Base-by-base conservation (phyloP, 2,888 invertebrate genomes). In the Cataglyphis altisquamis region DNA sequence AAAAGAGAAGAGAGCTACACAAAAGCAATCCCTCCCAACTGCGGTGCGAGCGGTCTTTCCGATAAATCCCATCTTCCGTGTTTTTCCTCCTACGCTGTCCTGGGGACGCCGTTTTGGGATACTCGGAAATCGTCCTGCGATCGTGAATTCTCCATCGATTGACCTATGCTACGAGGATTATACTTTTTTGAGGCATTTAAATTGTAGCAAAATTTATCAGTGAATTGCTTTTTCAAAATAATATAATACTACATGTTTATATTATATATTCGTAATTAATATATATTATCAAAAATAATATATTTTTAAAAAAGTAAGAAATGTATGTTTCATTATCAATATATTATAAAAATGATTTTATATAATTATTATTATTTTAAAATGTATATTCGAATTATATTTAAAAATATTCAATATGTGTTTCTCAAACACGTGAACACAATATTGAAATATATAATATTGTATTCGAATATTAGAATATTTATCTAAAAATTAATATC, bases 11-110 rank as follows among this genome's bases (percentile, higher is more conserved):
- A 84, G 78, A 90, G 87, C n/a, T n/a, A 88, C 88, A 92, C 92
- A 92, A 92, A 92, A 88, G 88, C 90, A 90, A 90, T 91, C 90
- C 90, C 87, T 84, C 87, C 88, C 73, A 82, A 66, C 62, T 36
- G 67, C 52, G 72, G 48, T 18, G 45, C 45, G 21, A 48, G 55
- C 45, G 57, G 57, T 63, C 55, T 32, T 39, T 32, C 57, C 87
- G 83, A 86, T 77, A 86, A 88, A 89, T 89, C 90, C 91, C 91
- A 89, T 80, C 60, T 70, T 90, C 91, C 90, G 87, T 88, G 89
- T 85, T 89, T 89, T 88, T 87, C 88, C 88, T 74, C 75, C 83
- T 82, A 85, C 63, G 74, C 63, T 57, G 32, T 60, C 45, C 78
- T 36, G n/a, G 78, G 45, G 60, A 78, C 29, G 70, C 41, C 29